These are phyloP conservation scores for Andricus quercusramuli DNA, from an alignment of 2,888 invertebrate species.

Conservation along the genomic window DNA sequence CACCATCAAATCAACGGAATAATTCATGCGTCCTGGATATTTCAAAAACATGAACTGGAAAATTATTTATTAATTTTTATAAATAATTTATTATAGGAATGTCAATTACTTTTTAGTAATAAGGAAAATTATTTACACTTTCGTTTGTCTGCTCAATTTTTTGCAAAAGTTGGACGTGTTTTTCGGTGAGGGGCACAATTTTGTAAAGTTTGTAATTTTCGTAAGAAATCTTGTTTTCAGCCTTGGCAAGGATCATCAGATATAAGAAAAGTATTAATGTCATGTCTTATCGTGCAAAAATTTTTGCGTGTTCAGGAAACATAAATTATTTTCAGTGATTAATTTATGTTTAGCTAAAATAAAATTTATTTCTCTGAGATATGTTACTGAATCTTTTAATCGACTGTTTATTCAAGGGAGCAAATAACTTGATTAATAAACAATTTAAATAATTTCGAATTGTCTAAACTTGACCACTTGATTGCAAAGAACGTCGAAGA, in stretches of 20 bases:
- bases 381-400: background rate
- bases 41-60: constrained; percentile 65
- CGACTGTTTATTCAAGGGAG: background rate
- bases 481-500: background rate
- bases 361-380: too few relatives aligned
- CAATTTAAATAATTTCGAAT: too few relatives aligned
- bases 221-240: constrained; percentile 71
- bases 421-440: background rate
- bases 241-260: background rate
- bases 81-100: too few relatives aligned
- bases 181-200: constrained; percentile 21
- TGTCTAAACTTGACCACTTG: background rate
- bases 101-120: background rate
- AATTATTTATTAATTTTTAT: background rate
- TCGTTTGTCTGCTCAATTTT: background rate
- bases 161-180: constrained; percentile 35
- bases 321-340: too few relatives aligned
- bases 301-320: background rate
- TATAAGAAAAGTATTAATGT: background rate
- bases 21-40: constrained; percentile 68
- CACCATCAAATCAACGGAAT: constrained; percentile 82
- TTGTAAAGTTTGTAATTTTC: constrained; percentile 79
- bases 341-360: too few relatives aligned
- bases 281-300: background rate
- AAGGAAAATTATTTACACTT: constrained; percentile 18